Base-by-base conservation (phyloP, 2,797 vertebrate species). In the Falco concolor region DNA sequence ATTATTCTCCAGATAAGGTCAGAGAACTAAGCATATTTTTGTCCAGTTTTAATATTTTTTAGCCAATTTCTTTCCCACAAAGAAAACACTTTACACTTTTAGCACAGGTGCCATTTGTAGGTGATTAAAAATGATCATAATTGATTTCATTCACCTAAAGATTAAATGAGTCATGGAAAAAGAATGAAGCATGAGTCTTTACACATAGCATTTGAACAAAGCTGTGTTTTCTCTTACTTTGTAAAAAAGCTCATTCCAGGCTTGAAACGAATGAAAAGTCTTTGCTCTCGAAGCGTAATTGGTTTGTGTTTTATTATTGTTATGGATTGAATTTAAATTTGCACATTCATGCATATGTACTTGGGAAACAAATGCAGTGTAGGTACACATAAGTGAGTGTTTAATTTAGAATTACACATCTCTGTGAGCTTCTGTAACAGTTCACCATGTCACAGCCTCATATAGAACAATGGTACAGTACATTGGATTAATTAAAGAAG, bases 401-500 rank as follows among this genome's bases (percentile, higher is more conserved):
- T 98, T 98, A 98, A 98, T 98, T 98, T 98, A 98, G 97, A 97
- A 93, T 97, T 97, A 97, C 97, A 97, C 97, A 97, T 98, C 95
- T 98, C 97, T 96, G 67, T 96, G 97, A 97, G 97, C 97, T 96
- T 97, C 95, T 85, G 94, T 97, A 97, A 97, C 97, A 96, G 98
- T 98, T 98, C 97, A 96, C 96, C 81, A 84, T 98, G 98, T 98
- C 98, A 98, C 97, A 95, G 91, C 90, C 97, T 97, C 92, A 92
- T 95, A 97, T 42, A 95, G 97, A 98, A 98, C 97, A 98, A 95
- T 93, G 97, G 97, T 98, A 98, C 97, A 97, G 97, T 98, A 98
- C 98, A 95, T 96, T 97, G 98, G 98, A 98, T 98, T 99, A 98
- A 99, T 99, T 98, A 98, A 98, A 98, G 97, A 97, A 98, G 96